A percentile compares a stretch with the other conserved stretches of the same genome.
Conservation (phyloP, 1,140 invertebrate genomes). For the Bombus fervidus region DNA sequence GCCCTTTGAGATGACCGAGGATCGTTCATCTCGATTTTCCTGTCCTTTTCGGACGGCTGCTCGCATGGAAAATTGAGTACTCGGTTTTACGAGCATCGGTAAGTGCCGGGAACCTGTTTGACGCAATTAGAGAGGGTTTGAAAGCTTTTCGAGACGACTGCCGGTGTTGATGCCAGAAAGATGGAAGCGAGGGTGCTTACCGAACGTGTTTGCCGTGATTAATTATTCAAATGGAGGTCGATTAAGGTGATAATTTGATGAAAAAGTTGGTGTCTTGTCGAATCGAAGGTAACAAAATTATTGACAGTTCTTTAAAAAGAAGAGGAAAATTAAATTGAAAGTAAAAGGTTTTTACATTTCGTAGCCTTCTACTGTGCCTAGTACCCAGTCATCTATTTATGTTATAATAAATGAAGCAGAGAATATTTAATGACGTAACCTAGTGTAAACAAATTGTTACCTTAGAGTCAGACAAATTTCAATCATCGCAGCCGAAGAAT, state of each 20-base stretch:
- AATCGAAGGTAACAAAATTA: neutral
- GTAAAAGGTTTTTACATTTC: no score
- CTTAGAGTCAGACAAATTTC: neutral
- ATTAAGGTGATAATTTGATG: neutral
- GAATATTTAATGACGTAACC: no score
- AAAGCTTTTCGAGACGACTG: neutral
- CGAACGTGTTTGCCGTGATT: neutral
- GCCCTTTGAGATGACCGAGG: neutral
- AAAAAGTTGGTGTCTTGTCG: neutral
- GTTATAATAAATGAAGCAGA: no score
- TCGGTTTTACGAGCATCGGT: neutral
- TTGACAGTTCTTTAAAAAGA: no score
- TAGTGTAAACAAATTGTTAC: no score
- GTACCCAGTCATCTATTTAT: no score
- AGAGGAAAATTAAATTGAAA: no score
- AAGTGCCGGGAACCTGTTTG: slow-evolving; percentile 1
- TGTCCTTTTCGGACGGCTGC: neutral
- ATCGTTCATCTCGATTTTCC: slow-evolving; percentile 5
- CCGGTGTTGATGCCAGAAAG: neutral
- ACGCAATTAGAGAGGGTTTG: slow-evolving; percentile 1
- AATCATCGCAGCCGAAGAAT: neutral
- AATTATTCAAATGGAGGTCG: neutral
- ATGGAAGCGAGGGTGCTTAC: neutral
- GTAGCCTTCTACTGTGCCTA: no score
- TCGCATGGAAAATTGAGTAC: slow-evolving; percentile 6